These are phyloP conservation scores for Idris sp. DNA, from an alignment of 1,140 invertebrate species.

Conservation along the genomic window DNA sequence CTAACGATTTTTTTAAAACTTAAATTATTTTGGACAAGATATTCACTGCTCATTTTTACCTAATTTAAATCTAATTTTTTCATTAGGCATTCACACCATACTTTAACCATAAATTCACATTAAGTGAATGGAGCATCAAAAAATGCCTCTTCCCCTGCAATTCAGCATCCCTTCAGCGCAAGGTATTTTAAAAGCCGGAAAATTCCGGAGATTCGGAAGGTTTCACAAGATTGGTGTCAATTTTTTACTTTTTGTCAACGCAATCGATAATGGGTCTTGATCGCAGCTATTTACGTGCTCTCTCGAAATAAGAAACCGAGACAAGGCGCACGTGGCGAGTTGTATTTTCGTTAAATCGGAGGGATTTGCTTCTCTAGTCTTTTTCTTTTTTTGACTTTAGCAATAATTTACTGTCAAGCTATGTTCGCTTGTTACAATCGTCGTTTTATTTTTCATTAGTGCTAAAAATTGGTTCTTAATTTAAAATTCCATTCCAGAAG, in stretches of 20 bases:
- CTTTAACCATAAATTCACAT: slow-evolving; percentile 10
- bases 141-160: slow-evolving; percentile 32
- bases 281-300: slow-evolving; percentile 43
- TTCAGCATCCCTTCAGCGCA: slow-evolving; percentile 19
- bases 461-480: slow-evolving; percentile 46
- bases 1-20: no score
- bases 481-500: slow-evolving; percentile 4
- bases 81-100: slow-evolving; percentile 5
- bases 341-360: slow-evolving; percentile 54
- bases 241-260: slow-evolving; percentile 38
- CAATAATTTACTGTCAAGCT: slow-evolving; percentile 43
- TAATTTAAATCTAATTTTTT: no score
- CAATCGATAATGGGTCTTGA: slow-evolving; percentile 53
- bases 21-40: no score
- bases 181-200: slow-evolving; percentile 56
- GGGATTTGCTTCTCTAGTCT: slow-evolving; percentile 18
- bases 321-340: slow-evolving; percentile 45
- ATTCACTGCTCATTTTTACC: no score
- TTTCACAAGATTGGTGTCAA: slow-evolving; percentile 30
- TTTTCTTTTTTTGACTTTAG: slow-evolving; percentile 32
- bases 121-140: slow-evolving; percentile 30
- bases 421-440: slow-evolving; percentile 17
- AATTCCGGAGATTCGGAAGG: slow-evolving; percentile 37
- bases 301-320: slow-evolving; percentile 53
- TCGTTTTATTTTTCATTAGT: slow-evolving; percentile 36